Percentiles rank a stretch among this genome's conserved stretches.
Evolutionary conservation across 2,888 invertebrate genomes (phyloP).

Genomic region (Uropetala carovei): DNA sequence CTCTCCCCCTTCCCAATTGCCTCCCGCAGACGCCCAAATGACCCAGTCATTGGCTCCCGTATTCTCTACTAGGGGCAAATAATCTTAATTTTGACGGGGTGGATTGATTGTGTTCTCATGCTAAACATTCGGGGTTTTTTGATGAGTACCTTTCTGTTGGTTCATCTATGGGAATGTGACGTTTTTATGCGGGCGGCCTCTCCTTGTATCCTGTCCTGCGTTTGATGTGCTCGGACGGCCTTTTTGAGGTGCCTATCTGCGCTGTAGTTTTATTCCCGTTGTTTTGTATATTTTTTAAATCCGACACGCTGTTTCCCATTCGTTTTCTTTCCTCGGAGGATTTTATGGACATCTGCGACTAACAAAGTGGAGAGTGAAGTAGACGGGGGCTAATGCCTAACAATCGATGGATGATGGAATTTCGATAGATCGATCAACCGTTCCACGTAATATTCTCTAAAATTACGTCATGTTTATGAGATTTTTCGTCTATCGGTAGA

Average conservation of each 20-base stretch:
- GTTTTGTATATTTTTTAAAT: background rate
- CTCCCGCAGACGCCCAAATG: slow-evolving; percentile 17
- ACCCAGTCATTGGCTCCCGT: slow-evolving; percentile 51
- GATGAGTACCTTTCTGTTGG: background rate
- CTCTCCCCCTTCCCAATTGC: background rate
- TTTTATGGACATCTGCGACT: background rate
- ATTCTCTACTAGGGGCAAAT: slow-evolving; percentile 38
- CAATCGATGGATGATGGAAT: background rate
- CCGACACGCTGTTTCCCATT: background rate
- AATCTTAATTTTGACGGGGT: slow-evolving; percentile 20
- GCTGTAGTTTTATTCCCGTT: background rate
- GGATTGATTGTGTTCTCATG: slow-evolving; percentile 37
- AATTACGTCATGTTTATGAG: too few species aligned
- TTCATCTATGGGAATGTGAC: background rate
- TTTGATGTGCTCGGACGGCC: background rate
- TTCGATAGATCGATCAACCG: background rate
- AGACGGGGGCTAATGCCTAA: background rate
- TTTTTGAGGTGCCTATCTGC: background rate
- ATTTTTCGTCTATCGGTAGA: too few species aligned
- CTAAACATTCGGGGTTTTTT: background rate
- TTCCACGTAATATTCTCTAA: too few species aligned
- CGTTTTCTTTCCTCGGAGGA: background rate
- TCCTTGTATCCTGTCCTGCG: background rate
- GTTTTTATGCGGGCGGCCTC: slow-evolving; percentile 2
- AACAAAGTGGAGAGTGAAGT: background rate